phyloP scores from a whole-genome alignment of 2,113 vertebrate species.

The Antechinus flavipes region DNA sequence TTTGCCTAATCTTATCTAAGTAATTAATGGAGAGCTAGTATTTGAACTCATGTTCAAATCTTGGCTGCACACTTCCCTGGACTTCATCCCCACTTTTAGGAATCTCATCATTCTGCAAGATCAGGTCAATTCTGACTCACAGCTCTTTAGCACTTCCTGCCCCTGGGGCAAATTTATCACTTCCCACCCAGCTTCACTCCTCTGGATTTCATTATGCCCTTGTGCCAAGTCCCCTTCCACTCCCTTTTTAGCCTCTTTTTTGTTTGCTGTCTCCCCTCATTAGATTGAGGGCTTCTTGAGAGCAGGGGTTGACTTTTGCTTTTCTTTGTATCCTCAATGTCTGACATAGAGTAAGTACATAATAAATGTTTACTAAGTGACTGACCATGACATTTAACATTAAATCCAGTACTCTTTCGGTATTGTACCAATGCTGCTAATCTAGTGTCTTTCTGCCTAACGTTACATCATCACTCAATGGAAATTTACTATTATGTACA shows the following conservation, averaged over 20 bases:
- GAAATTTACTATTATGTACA: neutral
- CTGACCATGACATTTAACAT: neutral
- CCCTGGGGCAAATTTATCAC: neutral
- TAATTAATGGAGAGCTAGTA: neutral
- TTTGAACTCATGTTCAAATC: neutral
- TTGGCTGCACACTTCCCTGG: neutral
- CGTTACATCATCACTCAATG: neutral
- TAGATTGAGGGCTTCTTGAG: neutral
- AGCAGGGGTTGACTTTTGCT: neutral
- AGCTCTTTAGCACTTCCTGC: neutral
- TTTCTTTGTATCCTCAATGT: neutral
- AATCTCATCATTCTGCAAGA: neutral
- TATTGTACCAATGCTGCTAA: no score
- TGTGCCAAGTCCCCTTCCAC: neutral
- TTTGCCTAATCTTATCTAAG: neutral
- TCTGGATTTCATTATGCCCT: neutral
- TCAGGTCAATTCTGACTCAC: neutral
- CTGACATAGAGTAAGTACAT: neutral
- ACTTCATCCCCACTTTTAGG: neutral
- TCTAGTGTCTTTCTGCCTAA: neutral
- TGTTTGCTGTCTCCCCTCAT: neutral
- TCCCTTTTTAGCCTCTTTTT: no score
- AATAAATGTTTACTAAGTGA: neutral
- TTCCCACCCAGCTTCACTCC: neutral
- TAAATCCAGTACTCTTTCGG: no score